A percentile compares a stretch with the other conserved stretches of the same genome.
These are phyloP conservation scores for Natator depressus DNA, from an alignment of 2,113 vertebrate species.

Conservation along the genomic window DNA sequence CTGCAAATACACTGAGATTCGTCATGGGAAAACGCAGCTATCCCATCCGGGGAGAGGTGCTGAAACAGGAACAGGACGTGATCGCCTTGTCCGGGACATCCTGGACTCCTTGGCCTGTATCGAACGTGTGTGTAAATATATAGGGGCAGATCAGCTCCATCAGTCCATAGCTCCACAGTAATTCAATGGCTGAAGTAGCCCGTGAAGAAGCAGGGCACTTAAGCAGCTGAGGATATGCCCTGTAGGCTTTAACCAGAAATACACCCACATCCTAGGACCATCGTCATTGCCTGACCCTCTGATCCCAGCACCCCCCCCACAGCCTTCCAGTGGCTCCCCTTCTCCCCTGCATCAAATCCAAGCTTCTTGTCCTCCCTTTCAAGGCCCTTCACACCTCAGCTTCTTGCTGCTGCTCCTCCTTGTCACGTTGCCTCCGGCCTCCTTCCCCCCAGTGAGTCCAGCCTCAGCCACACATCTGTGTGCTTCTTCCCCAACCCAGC, in stretches of 20 bases:
- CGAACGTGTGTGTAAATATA: neutral
- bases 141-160: neutral
- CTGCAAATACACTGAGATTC: neutral
- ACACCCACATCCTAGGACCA: too few species aligned
- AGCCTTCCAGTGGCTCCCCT: neutral
- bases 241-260: neutral
- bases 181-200: neutral
- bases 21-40: neutral
- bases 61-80: neutral
- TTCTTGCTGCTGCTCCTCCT: neutral
- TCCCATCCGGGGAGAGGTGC: neutral
- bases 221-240: neutral
- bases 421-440: neutral
- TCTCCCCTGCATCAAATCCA: neutral
- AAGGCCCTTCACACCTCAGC: too few species aligned
- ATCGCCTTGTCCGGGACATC: neutral
- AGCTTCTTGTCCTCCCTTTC: neutral
- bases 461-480: neutral
- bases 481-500: neutral
- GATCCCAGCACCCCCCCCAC: neutral
- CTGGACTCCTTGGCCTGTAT: neutral
- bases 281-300: neutral
- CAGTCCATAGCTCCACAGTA: too few species aligned
- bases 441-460: neutral
- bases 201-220: fast-evolving